A percentile compares a stretch with the other conserved stretches of the same genome.
phyloP scores from a whole-genome alignment of 2,113 vertebrate species.

The Suricata suricatta region DNA sequence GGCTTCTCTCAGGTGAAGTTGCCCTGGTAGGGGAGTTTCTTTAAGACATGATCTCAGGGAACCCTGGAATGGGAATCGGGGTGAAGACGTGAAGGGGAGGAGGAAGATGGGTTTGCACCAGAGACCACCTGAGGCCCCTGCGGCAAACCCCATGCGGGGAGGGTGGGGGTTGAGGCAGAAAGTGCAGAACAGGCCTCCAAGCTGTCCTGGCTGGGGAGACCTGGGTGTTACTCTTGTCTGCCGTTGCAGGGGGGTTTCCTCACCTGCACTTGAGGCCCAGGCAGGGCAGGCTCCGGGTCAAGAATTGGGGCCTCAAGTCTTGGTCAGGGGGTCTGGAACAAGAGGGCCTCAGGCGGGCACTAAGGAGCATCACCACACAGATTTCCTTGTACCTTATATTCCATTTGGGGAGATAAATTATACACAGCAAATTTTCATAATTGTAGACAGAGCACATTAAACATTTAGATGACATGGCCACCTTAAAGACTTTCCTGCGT shows the following conservation, averaged over 20 bases:
- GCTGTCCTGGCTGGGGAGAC: rapidly evolving
- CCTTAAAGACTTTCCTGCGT: background rate
- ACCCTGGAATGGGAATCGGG: rapidly evolving
- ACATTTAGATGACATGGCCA: background rate
- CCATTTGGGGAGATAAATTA: background rate
- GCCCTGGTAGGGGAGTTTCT: background rate
- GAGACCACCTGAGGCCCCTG: rapidly evolving
- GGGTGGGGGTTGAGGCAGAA: rapidly evolving
- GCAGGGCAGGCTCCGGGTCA: rapidly evolving
- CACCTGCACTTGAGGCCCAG: rapidly evolving
- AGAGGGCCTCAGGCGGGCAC: background rate
- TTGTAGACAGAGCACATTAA: background rate
- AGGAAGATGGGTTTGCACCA: background rate
- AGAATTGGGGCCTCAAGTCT: background rate
- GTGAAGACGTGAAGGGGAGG: rapidly evolving
- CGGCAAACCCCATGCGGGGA: background rate
- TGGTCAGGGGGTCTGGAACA: background rate
- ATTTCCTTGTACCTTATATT: background rate
- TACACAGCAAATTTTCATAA: background rate
- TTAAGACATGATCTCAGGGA: background rate
- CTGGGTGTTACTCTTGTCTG: background rate
- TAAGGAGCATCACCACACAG: rapidly evolving
- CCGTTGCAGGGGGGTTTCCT: rapidly evolving
- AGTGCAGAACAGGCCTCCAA: background rate
- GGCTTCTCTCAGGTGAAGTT: background rate